Conservation (phyloP, 2,888 invertebrate genomes). For the Erebia palarica region DNA sequence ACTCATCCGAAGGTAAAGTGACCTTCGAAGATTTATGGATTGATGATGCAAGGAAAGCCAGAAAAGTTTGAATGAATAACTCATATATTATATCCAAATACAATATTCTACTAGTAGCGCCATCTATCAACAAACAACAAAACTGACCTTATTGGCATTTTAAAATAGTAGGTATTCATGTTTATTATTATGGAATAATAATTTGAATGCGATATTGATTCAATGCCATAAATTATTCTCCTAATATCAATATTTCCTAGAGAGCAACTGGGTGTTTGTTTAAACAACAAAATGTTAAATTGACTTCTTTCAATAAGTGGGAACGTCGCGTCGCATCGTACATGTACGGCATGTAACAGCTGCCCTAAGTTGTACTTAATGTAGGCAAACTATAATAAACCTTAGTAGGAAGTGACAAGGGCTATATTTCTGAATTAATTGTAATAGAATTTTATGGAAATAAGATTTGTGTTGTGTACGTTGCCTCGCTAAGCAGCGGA, state of each 20-base stretch:
- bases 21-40: too few species aligned
- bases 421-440: constrained; percentile 23
- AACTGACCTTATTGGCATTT: constrained; percentile 29
- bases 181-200: constrained; percentile 23
- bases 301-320: constrained; percentile 75
- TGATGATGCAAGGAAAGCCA: neutral
- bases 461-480: constrained; percentile 36
- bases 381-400: constrained; percentile 23
- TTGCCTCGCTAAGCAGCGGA: constrained; percentile 53
- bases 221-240: constrained; percentile 45
- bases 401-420: constrained; percentile 19
- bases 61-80: neutral
- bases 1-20: too few species aligned
- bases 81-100: neutral
- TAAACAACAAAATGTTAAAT: constrained; percentile 76
- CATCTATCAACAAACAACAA: constrained; percentile 43
- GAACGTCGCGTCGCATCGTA: constrained; percentile 56
- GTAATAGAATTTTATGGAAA: constrained; percentile 21
- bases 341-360: constrained; percentile 35
- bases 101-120: constrained; percentile 38
- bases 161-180: neutral
- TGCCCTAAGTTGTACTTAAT: constrained; percentile 14
- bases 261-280: constrained; percentile 62
- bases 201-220: constrained; percentile 41
- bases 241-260: constrained; percentile 64